A percentile compares a stretch with the other conserved stretches of the same genome.
Conservation (phyloP, 2,888 invertebrate species). For the Vanessa cardui region DNA sequence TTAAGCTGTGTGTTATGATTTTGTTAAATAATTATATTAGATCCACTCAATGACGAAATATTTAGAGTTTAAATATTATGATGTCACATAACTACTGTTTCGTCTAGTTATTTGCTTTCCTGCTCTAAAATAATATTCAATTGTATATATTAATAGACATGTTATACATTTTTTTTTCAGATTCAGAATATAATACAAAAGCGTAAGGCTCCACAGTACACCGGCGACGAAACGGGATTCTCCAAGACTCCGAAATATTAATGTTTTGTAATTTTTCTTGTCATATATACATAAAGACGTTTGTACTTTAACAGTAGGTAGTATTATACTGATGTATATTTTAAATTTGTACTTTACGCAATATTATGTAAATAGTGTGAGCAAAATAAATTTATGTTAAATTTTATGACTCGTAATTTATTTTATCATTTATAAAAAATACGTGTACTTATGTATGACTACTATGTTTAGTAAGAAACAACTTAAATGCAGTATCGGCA, state of each 20-base stretch:
- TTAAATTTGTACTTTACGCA: neutral
- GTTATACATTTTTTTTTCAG: conserved; percentile 60
- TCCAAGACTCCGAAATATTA: conserved; percentile 85
- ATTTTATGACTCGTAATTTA: neutral
- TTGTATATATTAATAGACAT: too few species aligned
- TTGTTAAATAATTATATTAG: too few species aligned
- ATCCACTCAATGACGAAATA: too few species aligned
- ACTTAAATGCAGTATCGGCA: too few species aligned
- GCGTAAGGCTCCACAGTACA: conserved; percentile 84
- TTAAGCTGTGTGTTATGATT: too few species aligned
- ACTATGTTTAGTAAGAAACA: too few species aligned
- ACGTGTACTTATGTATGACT: too few species aligned
- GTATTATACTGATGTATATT: neutral
- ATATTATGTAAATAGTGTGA: conserved; percentile 23
- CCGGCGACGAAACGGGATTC: conserved; percentile 83
- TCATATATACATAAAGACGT: neutral
- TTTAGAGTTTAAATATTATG: too few species aligned
- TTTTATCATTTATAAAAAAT: too few species aligned
- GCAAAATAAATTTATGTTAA: conserved; percentile 5
- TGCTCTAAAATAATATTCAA: too few species aligned
- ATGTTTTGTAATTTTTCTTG: neutral
- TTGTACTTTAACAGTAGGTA: neutral
- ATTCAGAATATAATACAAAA: conserved; percentile 94
- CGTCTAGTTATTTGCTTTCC: too few species aligned
- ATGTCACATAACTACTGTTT: too few species aligned